A percentile compares a stretch with the other conserved stretches of the same genome.
Conservation (phyloP, 2,113 vertebrate genomes). For the Ginglymostoma cirratum region DNA sequence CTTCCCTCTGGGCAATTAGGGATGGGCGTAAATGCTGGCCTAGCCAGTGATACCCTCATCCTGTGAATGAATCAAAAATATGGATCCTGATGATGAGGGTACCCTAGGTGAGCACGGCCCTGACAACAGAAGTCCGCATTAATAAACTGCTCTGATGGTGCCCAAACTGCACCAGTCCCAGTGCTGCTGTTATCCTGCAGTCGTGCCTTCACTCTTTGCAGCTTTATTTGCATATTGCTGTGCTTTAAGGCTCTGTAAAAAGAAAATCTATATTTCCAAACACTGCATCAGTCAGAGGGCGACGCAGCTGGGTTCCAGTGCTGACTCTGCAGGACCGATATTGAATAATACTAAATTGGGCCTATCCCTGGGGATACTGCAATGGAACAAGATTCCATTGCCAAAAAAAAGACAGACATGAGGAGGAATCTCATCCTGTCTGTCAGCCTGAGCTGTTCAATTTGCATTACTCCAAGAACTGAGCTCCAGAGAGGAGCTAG, state of each 20-base stretch:
- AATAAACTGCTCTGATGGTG: background rate
- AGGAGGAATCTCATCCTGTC: background rate
- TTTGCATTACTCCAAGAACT: background rate
- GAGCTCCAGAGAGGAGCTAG: background rate
- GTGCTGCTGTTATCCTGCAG: constrained; percentile 10
- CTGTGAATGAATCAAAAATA: no score
- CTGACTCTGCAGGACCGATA: background rate
- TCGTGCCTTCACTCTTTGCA: constrained; percentile 1
- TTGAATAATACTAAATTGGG: background rate
- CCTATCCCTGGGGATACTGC: background rate
- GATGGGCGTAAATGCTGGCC: no score
- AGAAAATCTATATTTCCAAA: constrained; percentile 26
- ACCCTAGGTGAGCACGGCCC: background rate
- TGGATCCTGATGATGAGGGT: background rate
- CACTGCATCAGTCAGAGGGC: constrained; percentile 15
- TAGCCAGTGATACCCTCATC: no score
- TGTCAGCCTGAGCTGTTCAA: background rate
- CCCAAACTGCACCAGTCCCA: background rate
- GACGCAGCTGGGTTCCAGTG: background rate
- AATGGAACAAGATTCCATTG: background rate
- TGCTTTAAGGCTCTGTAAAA: background rate
- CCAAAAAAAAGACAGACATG: background rate
- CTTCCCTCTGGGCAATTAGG: no score
- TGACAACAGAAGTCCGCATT: background rate
- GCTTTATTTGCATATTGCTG: constrained; percentile 21